phyloP scores from a whole-genome alignment of 2,888 invertebrate species.

The Microchrysa polita region DNA sequence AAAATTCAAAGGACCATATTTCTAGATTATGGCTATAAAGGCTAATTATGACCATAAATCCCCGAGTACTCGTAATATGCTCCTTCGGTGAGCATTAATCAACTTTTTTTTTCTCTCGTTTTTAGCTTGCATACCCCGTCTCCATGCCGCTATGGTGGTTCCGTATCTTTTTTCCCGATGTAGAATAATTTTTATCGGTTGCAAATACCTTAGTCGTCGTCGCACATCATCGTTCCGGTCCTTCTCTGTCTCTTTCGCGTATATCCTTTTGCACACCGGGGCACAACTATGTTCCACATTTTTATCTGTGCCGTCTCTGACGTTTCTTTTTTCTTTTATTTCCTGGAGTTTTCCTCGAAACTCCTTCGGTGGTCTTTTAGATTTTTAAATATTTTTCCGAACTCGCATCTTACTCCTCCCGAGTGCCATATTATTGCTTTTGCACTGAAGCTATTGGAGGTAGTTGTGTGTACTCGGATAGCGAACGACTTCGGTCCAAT shows the following conservation, averaged over 20 bases:
- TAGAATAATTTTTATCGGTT: slow-evolving; percentile 50
- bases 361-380: slow-evolving; percentile 27
- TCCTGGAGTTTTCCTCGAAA: not conserved
- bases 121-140: not conserved
- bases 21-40: slow-evolving; percentile 52
- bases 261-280: not conserved
- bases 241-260: not conserved
- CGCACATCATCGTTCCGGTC: too few relatives aligned
- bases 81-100: slow-evolving; percentile 49
- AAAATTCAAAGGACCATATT: slow-evolving; percentile 51
- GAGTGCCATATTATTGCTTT: slow-evolving; percentile 13
- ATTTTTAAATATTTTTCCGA: slow-evolving; percentile 28
- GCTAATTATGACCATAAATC: slow-evolving; percentile 52
- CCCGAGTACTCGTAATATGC: slow-evolving; percentile 49
- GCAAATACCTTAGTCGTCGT: slow-evolving; percentile 42
- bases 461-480: too few relatives aligned
- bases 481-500: too few relatives aligned
- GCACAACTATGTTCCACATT: slow-evolving; percentile 27
- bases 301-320: slow-evolving; percentile 13
- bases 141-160: not conserved
- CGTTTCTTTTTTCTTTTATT: too few relatives aligned
- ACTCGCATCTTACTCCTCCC: slow-evolving; percentile 19
- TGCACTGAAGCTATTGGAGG: too few relatives aligned
- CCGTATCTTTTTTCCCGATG: slow-evolving; percentile 45
- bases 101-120: slow-evolving; percentile 44